phyloP scores from a whole-genome alignment of 2,113 vertebrate species.

The Montifringilla adamsi region DNA sequence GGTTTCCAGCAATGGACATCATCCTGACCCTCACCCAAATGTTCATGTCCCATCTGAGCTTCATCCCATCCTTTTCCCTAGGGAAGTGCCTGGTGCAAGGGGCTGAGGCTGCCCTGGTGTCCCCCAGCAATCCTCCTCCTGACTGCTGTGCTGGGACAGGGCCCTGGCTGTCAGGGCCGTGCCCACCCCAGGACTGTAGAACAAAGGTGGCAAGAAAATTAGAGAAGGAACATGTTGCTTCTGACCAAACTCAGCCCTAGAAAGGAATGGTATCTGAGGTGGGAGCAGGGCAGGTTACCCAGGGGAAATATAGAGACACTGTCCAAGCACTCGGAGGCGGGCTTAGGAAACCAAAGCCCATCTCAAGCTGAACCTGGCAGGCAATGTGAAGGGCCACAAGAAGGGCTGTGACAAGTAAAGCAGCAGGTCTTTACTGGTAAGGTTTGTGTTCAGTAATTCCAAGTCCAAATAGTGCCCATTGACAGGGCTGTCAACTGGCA shows the following conservation, averaged over 20 bases:
- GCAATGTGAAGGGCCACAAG: background rate
- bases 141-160: background rate
- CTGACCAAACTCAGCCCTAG: background rate
- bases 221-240: background rate
- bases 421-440: background rate
- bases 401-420: background rate
- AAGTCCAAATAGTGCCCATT: background rate
- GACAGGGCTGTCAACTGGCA: background rate
- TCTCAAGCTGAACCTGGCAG: background rate
- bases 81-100: background rate
- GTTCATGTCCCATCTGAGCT: background rate
- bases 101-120: background rate
- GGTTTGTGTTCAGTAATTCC: background rate
- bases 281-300: background rate
- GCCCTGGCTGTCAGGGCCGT: background rate
- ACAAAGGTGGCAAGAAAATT: background rate
- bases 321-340: background rate
- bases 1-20: background rate
- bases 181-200: background rate
- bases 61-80: background rate
- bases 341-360: background rate
- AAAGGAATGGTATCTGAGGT: background rate
- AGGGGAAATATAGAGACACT: background rate
- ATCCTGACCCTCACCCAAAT: background rate
- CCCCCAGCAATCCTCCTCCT: background rate